These are phyloP conservation scores for Scaptomyza flava DNA, from an alignment of 2,888 invertebrate genomes.

Conservation along the genomic window DNA sequence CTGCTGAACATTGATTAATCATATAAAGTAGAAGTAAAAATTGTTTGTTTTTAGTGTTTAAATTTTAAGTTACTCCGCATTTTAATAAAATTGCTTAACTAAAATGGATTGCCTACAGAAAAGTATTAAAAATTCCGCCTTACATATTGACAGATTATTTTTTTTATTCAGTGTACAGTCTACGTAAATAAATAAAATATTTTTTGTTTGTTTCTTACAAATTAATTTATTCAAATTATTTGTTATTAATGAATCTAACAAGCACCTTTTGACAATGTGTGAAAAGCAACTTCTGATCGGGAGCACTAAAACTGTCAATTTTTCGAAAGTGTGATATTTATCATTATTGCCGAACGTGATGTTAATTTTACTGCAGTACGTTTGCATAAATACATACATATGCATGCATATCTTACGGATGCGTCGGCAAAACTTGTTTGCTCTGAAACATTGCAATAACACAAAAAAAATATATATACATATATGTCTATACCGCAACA, in stretches of 20 bases:
- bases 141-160: too few species aligned
- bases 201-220: background rate
- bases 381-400: background rate
- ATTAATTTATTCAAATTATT: background rate
- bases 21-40: too few species aligned
- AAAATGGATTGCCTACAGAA: too few species aligned
- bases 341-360: background rate
- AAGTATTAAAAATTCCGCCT: too few species aligned
- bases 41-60: too few species aligned
- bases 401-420: slow-evolving; percentile 41
- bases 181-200: too few species aligned
- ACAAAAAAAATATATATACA: slow-evolving; percentile 7
- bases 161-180: too few species aligned
- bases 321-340: background rate
- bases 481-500: background rate
- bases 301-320: background rate
- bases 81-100: too few species aligned
- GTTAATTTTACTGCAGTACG: background rate
- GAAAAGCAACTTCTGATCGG: background rate
- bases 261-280: background rate
- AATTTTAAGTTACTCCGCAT: too few species aligned
- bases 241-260: background rate
- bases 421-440: slow-evolving; percentile 54
- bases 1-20: too few species aligned
- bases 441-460: slow-evolving; percentile 17